Percentiles rank a stretch among this genome's conserved stretches.
These are phyloP conservation scores for Grapholita molesta DNA, from an alignment of 1,140 invertebrate species.

Conservation along the genomic window DNA sequence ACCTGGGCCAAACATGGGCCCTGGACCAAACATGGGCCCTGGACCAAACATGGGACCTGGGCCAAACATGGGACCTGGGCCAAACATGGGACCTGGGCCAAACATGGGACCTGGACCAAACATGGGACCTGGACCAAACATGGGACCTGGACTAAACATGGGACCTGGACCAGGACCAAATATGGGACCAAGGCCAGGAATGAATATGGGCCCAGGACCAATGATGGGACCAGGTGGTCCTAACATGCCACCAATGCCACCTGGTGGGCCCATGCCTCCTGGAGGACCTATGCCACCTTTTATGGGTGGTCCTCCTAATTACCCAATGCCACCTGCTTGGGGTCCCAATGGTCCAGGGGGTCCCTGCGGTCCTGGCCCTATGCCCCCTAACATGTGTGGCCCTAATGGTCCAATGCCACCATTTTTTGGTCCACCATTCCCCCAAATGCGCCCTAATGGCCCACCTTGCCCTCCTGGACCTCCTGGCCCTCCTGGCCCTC, in stretches of 20 bases:
- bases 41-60: conserved; percentile 34
- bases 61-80: conserved; percentile 30
- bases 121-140: conserved; percentile 33
- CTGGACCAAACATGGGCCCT: conserved; percentile 25
- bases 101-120: conserved; percentile 25
- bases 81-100: conserved; percentile 31
- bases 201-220: conserved; percentile 37
- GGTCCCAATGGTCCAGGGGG: conserved; percentile 8
- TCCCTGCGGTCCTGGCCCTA: conserved; percentile 25
- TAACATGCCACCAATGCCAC: too few species aligned
- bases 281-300: conserved; percentile 42
- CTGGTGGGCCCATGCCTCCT: conserved; percentile 36
- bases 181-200: conserved; percentile 34
- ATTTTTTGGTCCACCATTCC: conserved; percentile 58
- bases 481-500: conserved; percentile 8
- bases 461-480: conserved; percentile 27
- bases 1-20: conserved; percentile 29
- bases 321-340: conserved; percentile 20
- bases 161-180: conserved; percentile 35
- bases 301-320: conserved; percentile 44
- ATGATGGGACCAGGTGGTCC: conserved; percentile 29
- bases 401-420: conserved; percentile 62
- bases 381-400: conserved; percentile 63
- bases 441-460: conserved; percentile 58
- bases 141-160: conserved; percentile 32